These are phyloP conservation scores for Aphidius gifuensis DNA, from an alignment of 1,140 invertebrate genomes.

Conservation along the genomic window DNA sequence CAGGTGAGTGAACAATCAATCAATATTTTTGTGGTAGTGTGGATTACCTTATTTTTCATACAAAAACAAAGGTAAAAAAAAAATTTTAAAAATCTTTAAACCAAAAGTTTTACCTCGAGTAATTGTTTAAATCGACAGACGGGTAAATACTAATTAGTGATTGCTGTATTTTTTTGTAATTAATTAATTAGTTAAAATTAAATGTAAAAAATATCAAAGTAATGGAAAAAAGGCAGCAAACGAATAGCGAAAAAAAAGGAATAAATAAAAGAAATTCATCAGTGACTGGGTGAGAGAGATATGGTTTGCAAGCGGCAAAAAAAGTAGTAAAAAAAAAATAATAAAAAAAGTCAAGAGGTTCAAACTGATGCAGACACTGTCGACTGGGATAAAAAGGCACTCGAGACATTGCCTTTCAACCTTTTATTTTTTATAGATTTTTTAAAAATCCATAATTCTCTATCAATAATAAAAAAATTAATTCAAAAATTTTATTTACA, in stretches of 20 bases:
- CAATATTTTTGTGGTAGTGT: too few species aligned
- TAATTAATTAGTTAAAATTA: conserved; percentile 49
- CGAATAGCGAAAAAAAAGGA: conserved; percentile 15
- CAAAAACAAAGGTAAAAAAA: background rate
- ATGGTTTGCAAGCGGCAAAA: background rate
- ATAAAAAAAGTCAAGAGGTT: conserved; percentile 1
- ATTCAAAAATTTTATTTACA: too few species aligned
- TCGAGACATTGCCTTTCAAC: conserved; percentile 40
- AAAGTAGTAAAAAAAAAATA: background rate
- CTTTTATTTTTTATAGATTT: conserved; percentile 29
- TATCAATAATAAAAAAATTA: too few species aligned
- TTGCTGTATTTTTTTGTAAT: conserved; percentile 30
- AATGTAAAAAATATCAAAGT: conserved; percentile 31
- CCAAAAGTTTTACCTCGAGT: background rate
- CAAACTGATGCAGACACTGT: conserved; percentile 24
- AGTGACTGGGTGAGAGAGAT: background rate
- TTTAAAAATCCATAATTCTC: conserved; percentile 1
- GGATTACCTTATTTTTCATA: background rate
- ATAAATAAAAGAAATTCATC: conserved; percentile 24
- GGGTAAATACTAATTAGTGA: conserved; percentile 30
- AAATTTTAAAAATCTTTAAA: background rate
- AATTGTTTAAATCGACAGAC: conserved; percentile 20
- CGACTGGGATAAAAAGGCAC: conserved; percentile 28
- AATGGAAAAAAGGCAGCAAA: background rate
- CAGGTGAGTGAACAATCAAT: too few species aligned